Conservation (phyloP, 2,888 invertebrate species). For the Meandrusa payeni region DNA sequence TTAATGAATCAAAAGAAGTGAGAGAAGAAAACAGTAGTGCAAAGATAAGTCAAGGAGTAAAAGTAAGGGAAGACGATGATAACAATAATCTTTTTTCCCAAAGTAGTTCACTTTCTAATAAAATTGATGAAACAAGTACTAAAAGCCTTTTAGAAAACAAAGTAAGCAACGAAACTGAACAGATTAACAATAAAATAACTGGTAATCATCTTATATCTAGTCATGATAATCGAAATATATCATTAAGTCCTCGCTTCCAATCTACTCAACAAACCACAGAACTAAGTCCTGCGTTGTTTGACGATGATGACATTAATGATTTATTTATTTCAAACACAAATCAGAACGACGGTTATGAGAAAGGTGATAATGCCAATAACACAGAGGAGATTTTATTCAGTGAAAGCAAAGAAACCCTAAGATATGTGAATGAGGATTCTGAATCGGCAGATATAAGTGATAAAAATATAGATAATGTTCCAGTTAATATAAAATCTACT, state of each 20-base stretch:
- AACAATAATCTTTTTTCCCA: slow-evolving; percentile 17
- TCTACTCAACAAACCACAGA: slow-evolving; percentile 31
- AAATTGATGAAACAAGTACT: not conserved
- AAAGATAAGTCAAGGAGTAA: not conserved
- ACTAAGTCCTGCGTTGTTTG: slow-evolving; percentile 47
- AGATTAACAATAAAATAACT: slow-evolving; percentile 14
- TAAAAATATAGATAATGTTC: not conserved
- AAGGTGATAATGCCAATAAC: slow-evolving; percentile 13
- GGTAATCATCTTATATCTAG: slow-evolving; percentile 9
- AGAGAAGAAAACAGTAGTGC: not conserved
- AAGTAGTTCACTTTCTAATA: not conserved
- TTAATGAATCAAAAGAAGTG: not conserved
- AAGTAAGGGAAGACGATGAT: slow-evolving; percentile 7
- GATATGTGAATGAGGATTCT: slow-evolving; percentile 19
- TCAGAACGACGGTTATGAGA: slow-evolving; percentile 9
- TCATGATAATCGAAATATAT: slow-evolving; percentile 1
- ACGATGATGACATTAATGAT: slow-evolving; percentile 47
- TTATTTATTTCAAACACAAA: slow-evolving; percentile 23
- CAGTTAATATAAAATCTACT: not conserved
- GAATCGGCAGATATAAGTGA: slow-evolving; percentile 1
- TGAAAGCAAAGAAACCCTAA: slow-evolving; percentile 11
- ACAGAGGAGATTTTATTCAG: slow-evolving; percentile 4
- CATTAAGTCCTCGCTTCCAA: slow-evolving; percentile 11
- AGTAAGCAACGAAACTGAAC: slow-evolving; percentile 13
- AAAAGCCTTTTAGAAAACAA: not conserved